phyloP scores from a whole-genome alignment of 2,113 vertebrate species.

The Leucoraja erinaceus region DNA sequence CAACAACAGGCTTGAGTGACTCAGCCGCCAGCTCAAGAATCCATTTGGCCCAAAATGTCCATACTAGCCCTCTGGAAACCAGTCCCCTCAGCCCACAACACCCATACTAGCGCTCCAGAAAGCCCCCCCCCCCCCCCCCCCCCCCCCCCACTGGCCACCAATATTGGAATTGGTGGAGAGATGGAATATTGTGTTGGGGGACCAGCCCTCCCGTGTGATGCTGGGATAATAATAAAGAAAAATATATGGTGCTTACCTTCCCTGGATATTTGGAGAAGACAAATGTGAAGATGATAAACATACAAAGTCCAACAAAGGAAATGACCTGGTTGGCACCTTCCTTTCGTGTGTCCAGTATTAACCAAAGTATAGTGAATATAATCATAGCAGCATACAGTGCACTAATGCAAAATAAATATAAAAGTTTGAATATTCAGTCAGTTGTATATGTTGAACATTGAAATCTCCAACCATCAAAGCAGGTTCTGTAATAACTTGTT shows the following conservation, averaged over 20 bases:
- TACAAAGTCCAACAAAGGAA: slow-evolving; percentile 70
- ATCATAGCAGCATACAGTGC: slow-evolving; percentile 48
- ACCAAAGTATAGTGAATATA: slow-evolving; percentile 60
- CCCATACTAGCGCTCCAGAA: too few relatives aligned
- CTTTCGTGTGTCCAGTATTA: slow-evolving; percentile 66
- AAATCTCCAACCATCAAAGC: background rate
- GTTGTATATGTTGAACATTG: background rate
- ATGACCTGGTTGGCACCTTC: slow-evolving; percentile 62
- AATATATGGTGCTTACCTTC: slow-evolving; percentile 53
- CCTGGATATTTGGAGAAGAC: slow-evolving; percentile 77
- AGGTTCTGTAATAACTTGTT: background rate
- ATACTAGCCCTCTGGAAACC: too few relatives aligned
- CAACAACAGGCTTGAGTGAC: too few relatives aligned
- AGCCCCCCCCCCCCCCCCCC: too few relatives aligned
- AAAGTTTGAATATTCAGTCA: background rate
- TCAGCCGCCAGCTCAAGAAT: too few relatives aligned
- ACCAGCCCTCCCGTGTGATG: too few relatives aligned
- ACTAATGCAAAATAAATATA: slow-evolving; percentile 51
- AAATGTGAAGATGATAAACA: slow-evolving; percentile 61
- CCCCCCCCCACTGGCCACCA: too few relatives aligned
- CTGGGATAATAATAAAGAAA: background rate
- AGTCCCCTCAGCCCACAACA: too few relatives aligned
- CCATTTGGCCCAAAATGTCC: too few relatives aligned
- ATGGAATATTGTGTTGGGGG: too few relatives aligned
- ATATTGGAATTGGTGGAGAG: too few relatives aligned